Evolutionary conservation across 2,888 invertebrate species (phyloP), one percentile per base, ranked within the genome.

Genomic region (Malacosoma neustria): DNA sequence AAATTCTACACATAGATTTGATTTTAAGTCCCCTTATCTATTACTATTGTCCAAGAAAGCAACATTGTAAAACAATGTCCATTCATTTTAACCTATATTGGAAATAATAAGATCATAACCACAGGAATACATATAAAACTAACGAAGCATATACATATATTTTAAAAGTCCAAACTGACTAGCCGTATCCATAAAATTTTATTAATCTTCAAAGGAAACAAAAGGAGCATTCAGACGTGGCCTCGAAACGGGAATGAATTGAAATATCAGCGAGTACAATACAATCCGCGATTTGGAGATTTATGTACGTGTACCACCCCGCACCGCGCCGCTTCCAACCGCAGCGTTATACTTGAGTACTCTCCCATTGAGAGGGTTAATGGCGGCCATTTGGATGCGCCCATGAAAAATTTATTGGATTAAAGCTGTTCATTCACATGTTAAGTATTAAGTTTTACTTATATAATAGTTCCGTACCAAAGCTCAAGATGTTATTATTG

Each of bases 201-300:
- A 45, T 36, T 14, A 32, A 45, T 57, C 50, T 36, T 46, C 41
- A 40, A 43, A 59, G 50, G 54, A 65, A 65, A 74, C 70, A 75
- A 75, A 72, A 69, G 67, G 68, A 61, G 61, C 71, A 72, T 69
- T 64, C 55, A 52, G 57, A 53, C 57, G 55, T 41, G 41, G 57
- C 57, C 59, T 33, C 44, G 57, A 56, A 60, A 61, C 44, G 46
- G 41, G 51, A 60, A 53, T 47, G 66, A 69, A 75, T 72, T 72
- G 70, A 71, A 73, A 72, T 72, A 74, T 72, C 69, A 67, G 61
- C 56, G 56, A 49, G 58, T 54, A 70, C 64, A 64, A 69, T 61
- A 59, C 61, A 51, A 55, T 51, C 39, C 57, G 44, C 49, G 57
- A 57, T 56, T 59, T 52, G 48, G 54, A 66, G 70, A 68, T 67